Evolutionary conservation across 1,140 invertebrate species (phyloP), one percentile per base, ranked within the genome.

Genomic region (Pogonus chalceus): DNA sequence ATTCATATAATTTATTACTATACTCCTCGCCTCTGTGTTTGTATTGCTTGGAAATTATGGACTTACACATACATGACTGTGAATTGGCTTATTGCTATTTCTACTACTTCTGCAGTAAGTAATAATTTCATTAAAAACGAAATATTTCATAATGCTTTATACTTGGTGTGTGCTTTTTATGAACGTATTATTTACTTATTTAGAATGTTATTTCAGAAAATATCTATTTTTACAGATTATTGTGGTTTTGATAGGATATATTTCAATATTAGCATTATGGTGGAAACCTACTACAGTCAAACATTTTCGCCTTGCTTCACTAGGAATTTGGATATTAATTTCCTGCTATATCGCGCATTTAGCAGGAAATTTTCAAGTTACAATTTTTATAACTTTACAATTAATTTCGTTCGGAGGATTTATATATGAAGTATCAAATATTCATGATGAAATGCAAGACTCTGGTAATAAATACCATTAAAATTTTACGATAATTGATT

Each of bases 341-440:
- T 79, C 78, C 46, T 72, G 80, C 49, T 82, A 77, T 60, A 20
- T 84, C 7, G 77, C 81, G 2, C 80, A 79, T 59, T 61, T 76
- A 23, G 73, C 79, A 21, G 79, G 78, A 7, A 67, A 73, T 21
- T 79, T 80, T 49, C 76, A 80, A 70, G 72, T 81, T 1, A 67
- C 77, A 48, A 71, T 79, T 48, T 85, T 85, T 65, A 69, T 78
- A 12, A 16, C 65, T 2, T 54, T 78, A 0, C 76, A 77, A 67
- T 49, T 70, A 2, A 52, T 78, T 1, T 72, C 72, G n/a, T 59
- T 76, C 1, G 61, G 72, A 14, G 81, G 80, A 7, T 78, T 81
- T 54, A 62, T 76, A 35, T 79, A 76, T 56, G 76, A 82, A 70
- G 63, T 77, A 2, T 52, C 72, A 46, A 53, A 71, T 2, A 65